phyloP scores from a whole-genome alignment of 2,113 vertebrate genomes.

The Indicator maculatus region DNA sequence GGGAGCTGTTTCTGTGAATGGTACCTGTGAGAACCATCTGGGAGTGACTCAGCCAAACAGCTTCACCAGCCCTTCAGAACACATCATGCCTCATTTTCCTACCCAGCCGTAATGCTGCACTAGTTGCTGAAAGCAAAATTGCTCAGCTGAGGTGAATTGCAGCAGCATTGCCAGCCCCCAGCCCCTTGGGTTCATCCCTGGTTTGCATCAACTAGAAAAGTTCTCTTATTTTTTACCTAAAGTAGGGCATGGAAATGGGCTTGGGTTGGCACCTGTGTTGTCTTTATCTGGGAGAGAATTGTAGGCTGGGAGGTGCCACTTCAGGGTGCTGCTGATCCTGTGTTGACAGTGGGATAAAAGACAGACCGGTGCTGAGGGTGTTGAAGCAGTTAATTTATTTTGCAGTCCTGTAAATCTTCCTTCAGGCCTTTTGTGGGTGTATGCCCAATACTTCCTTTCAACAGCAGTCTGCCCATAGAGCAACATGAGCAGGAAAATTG shows the following conservation, averaged over 20 bases:
- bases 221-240: not conserved
- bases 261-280: not conserved
- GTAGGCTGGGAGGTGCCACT: not conserved
- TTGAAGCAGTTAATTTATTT: not conserved
- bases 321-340: not conserved
- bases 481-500: not conserved
- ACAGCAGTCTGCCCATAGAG: not conserved
- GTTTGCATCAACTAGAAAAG: not conserved
- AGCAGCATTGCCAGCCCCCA: not conserved
- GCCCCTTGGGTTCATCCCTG: not conserved
- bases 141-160: not conserved
- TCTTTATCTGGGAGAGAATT: not conserved
- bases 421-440: not conserved
- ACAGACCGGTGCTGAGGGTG: not conserved
- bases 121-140: not conserved
- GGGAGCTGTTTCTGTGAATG: not conserved
- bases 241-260: not conserved
- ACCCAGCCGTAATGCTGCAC: rapidly evolving
- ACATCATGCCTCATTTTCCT: not conserved
- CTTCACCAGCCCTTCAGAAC: not conserved
- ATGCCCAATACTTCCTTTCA: not conserved
- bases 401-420: not conserved
- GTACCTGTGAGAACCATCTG: not conserved
- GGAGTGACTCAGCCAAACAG: not conserved
- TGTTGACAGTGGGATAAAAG: not conserved